Evolutionary conservation across 2,113 vertebrate species (phyloP).

Genomic region (Muntiacus reevesi): DNA sequence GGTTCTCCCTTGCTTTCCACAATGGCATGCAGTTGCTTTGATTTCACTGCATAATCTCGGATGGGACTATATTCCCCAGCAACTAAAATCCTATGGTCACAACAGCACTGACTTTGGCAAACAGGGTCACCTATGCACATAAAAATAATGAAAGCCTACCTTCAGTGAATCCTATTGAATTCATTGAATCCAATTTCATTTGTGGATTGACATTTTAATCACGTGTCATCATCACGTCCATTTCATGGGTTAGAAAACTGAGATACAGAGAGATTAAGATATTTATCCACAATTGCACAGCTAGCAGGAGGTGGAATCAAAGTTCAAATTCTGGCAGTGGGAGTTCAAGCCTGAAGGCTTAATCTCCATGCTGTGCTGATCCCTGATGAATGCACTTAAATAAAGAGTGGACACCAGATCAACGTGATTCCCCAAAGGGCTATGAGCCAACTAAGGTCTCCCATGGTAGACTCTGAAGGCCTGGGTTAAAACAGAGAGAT

Average conservation of each 20-base stretch:
- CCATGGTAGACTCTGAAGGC: background rate
- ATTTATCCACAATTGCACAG: background rate
- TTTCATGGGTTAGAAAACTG: background rate
- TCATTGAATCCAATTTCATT: background rate
- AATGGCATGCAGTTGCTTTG: background rate
- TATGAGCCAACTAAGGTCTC: background rate
- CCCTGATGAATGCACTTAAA: background rate
- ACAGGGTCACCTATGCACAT: accelerated
- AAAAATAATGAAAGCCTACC: accelerated
- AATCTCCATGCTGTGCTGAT: accelerated
- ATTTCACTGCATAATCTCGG: background rate
- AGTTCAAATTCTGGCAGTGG: background rate
- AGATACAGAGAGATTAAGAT: background rate
- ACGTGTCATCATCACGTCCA: no score
- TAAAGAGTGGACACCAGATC: background rate
- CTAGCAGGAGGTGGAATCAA: background rate
- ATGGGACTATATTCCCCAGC: background rate
- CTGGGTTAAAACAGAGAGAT: background rate
- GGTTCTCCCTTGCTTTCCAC: background rate
- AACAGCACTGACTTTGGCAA: no score
- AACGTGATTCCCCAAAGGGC: background rate
- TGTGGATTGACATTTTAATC: background rate
- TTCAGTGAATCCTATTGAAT: background rate
- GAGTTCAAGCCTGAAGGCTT: background rate
- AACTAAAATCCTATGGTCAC: background rate